A percentile compares a stretch with the other conserved stretches of the same genome.
phyloP scores from a whole-genome alignment of 2,113 vertebrate species.

The Platysternon megacephalum region DNA sequence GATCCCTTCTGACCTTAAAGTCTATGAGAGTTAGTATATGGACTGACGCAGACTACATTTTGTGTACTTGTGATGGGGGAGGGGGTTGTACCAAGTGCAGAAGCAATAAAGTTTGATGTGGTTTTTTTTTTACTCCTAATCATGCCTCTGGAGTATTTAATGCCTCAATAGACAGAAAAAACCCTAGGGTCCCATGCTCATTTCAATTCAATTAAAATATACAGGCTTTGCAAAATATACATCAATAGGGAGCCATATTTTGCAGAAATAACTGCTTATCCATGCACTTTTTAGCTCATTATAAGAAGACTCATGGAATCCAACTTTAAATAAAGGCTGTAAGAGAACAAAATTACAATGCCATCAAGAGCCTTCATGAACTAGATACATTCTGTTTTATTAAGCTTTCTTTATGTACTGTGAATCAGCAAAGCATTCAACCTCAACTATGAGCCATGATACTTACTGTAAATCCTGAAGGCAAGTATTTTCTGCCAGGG shows the following conservation, averaged over 20 bases:
- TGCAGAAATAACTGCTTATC: constrained; percentile 73
- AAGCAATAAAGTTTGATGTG: constrained; percentile 22
- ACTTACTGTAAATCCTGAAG: constrained; percentile 39
- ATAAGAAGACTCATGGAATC: constrained; percentile 54
- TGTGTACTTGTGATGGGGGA: neutral
- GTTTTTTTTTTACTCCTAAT: constrained; percentile 45
- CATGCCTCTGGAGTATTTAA: constrained; percentile 65
- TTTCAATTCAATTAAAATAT: constrained; percentile 77
- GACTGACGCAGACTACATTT: neutral
- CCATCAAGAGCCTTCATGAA: constrained; percentile 55
- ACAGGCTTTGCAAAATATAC: constrained; percentile 64
- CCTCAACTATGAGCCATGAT: neutral
- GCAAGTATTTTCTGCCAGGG: constrained; percentile 32
- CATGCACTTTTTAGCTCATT: constrained; percentile 71
- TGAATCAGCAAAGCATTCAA: constrained; percentile 60
- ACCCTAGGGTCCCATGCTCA: constrained; percentile 56
- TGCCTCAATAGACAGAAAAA: constrained; percentile 72
- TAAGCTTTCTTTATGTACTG: constrained; percentile 32
- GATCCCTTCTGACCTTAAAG: too few relatives aligned
- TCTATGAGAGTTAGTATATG: neutral
- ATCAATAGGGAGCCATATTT: constrained; percentile 69
- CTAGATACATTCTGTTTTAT: constrained; percentile 58
- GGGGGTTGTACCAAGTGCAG: neutral
- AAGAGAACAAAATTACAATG: constrained; percentile 73
- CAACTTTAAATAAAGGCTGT: constrained; percentile 71